phyloP scores from a whole-genome alignment of 2,888 invertebrate genomes.

The Leptinotarsa juncta region DNA sequence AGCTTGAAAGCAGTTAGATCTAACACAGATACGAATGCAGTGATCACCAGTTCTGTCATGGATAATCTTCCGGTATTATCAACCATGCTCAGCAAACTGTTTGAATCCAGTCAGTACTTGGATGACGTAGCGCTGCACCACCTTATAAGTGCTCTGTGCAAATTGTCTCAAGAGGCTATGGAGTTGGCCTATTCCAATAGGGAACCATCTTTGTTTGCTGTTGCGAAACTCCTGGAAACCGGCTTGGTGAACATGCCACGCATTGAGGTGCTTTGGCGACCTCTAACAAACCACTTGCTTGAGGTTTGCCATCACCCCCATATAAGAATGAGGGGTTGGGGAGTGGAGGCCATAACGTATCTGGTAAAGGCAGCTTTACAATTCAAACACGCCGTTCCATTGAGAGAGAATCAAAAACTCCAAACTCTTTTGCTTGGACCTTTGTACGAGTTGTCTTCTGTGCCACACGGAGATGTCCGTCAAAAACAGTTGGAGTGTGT shows the following conservation, averaged over 20 bases:
- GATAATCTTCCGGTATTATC: conserved; percentile 86
- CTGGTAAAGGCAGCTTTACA: conserved; percentile 91
- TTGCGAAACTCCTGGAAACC: conserved; percentile 98
- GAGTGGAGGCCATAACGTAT: conserved; percentile 95
- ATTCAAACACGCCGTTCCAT: conserved; percentile 85
- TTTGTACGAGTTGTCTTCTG: conserved; percentile 89
- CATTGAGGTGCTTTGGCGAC: conserved; percentile 94
- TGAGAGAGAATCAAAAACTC: conserved; percentile 87
- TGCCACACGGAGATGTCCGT: conserved; percentile 92
- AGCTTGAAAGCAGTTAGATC: conserved; percentile 88
- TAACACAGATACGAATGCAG: conserved; percentile 83
- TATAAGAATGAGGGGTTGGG: conserved; percentile 96
- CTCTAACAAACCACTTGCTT: conserved; percentile 93
- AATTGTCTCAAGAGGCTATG: conserved; percentile 96
- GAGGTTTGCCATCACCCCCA: conserved; percentile 97
- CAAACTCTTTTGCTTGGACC: conserved; percentile 90
- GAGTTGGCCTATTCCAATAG: conserved; percentile 95
- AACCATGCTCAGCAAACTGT: conserved; percentile 90
- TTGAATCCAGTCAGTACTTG: conserved; percentile 93
- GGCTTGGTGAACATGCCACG: conserved; percentile 91
- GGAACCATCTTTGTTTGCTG: conserved; percentile 96
- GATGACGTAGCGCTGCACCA: conserved; percentile 71
- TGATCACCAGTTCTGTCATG: conserved; percentile 96
- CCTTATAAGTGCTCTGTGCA: conserved; percentile 95
- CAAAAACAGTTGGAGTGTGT: conserved; percentile 96